Percentiles rank a stretch among this genome's conserved stretches.
phyloP scores from a whole-genome alignment of 2,113 vertebrate species.

The Corydoras maculifer region DNA sequence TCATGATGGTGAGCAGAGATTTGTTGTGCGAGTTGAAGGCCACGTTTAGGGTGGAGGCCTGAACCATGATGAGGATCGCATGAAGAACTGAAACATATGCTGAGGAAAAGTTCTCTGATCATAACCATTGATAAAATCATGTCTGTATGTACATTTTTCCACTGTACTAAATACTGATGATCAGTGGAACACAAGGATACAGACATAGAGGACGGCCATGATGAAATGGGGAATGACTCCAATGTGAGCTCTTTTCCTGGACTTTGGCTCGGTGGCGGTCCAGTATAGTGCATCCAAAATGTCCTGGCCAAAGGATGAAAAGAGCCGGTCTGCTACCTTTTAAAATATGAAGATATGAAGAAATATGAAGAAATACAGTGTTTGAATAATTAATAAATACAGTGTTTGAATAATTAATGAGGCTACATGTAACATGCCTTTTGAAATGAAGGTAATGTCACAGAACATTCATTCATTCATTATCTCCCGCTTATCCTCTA shows the following conservation, averaged over 20 bases:
- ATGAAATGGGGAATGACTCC: slow-evolving; percentile 94
- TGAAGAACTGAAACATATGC: slow-evolving; percentile 78
- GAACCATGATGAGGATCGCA: slow-evolving; percentile 95
- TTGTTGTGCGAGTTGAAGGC: slow-evolving; percentile 99
- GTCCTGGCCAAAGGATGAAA: slow-evolving; percentile 97
- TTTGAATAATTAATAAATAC: no score
- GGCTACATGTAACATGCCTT: no score
- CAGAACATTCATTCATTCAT: no score
- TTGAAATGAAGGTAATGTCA: no score
- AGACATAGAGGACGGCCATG: slow-evolving; percentile 95
- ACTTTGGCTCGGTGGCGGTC: slow-evolving; percentile 96
- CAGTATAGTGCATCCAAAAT: slow-evolving; percentile 96
- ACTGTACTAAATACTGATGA: background rate
- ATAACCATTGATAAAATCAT: background rate
- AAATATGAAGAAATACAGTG: no score
- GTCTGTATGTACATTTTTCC: background rate
- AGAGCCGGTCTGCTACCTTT: slow-evolving; percentile 96
- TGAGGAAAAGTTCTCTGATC: slow-evolving; percentile 66
- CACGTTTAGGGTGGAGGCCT: slow-evolving; percentile 95
- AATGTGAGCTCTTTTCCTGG: slow-evolving; percentile 87
- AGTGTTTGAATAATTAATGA: no score
- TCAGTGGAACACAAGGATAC: slow-evolving; percentile 76
- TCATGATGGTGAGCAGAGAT: slow-evolving; percentile 97
- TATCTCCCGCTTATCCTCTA: no score
- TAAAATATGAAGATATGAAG: background rate